Evolutionary conservation across 2,797 vertebrate genomes (phyloP).

Genomic region (Nannoperca australis): DNA sequence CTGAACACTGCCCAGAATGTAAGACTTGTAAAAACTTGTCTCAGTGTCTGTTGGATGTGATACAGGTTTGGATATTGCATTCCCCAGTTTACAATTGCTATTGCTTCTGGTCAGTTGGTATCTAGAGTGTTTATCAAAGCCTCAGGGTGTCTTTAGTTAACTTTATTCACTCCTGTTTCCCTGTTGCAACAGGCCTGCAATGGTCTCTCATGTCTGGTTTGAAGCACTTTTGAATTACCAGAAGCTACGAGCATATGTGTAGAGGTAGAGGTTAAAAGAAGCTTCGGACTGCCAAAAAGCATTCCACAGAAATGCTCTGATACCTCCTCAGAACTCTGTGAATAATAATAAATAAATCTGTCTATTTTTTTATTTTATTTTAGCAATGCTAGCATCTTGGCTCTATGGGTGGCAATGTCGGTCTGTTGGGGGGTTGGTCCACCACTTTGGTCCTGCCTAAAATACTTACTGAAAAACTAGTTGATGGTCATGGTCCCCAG

Average conservation of each 20-base stretch:
- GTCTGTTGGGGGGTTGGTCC: not conserved
- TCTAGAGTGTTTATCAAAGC: slow-evolving; percentile 43
- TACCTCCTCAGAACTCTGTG: not conserved
- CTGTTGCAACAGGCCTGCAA: slow-evolving; percentile 39
- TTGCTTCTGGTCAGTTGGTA: slow-evolving; percentile 58
- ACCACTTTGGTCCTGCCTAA: not conserved
- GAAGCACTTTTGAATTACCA: slow-evolving; percentile 15
- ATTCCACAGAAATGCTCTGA: not conserved
- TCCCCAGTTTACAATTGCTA: slow-evolving; percentile 39
- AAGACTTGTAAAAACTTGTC: slow-evolving; percentile 70
- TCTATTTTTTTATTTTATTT: not conserved
- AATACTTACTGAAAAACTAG: not conserved
- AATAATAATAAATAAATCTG: too few species aligned
- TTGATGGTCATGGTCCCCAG: not conserved
- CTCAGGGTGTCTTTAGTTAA: slow-evolving; percentile 38
- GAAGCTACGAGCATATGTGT: slow-evolving; percentile 1
- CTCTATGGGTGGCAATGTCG: not conserved
- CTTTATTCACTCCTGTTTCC: slow-evolving; percentile 29
- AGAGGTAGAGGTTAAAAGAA: not conserved
- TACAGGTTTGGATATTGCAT: slow-evolving; percentile 51
- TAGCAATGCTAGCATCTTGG: not conserved
- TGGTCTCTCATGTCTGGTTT: slow-evolving; percentile 19
- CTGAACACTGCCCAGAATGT: slow-evolving; percentile 50
- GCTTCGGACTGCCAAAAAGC: not conserved
- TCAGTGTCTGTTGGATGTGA: slow-evolving; percentile 19